Evolutionary conservation across 2,888 invertebrate genomes (phyloP).

Genomic region (Thereva nobilitata): DNA sequence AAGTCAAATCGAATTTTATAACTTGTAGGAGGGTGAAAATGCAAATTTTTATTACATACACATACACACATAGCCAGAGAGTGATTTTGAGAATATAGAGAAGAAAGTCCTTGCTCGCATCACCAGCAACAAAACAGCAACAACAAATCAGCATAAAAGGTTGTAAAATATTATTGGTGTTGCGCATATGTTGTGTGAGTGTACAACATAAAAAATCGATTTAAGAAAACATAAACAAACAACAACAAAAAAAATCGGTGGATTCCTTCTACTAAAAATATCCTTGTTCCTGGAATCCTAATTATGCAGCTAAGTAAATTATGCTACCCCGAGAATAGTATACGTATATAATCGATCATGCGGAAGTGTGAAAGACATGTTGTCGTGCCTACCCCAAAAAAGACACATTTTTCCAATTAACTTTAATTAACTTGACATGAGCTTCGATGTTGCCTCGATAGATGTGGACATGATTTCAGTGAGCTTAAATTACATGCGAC

Average conservation of each 20-base stretch:
- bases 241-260: too few relatives aligned
- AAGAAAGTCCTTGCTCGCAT: neutral
- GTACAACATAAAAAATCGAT: slow-evolving; percentile 23
- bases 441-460: slow-evolving; percentile 37
- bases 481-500: slow-evolving; percentile 34
- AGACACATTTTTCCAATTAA: slow-evolving; percentile 39
- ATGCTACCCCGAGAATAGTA: neutral
- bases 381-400: slow-evolving; percentile 2
- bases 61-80: too few relatives aligned
- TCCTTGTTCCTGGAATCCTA: too few relatives aligned
- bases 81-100: too few relatives aligned
- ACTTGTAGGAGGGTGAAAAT: slow-evolving; percentile 20
- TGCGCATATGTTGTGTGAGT: slow-evolving; percentile 26
- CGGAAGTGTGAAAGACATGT: slow-evolving; percentile 17
- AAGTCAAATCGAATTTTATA: slow-evolving; percentile 42
- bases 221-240: neutral
- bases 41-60: slow-evolving; percentile 26
- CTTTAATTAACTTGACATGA: slow-evolving; percentile 40
- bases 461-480: slow-evolving; percentile 37
- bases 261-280: too few relatives aligned
- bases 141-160: slow-evolving; percentile 24
- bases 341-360: neutral
- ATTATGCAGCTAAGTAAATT: too few relatives aligned
- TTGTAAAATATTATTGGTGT: slow-evolving; percentile 30
- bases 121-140: slow-evolving; percentile 19